Conservation (phyloP, 35 echinoderm and acorn worm species). For the Nesometra sesokonis region DNA sequence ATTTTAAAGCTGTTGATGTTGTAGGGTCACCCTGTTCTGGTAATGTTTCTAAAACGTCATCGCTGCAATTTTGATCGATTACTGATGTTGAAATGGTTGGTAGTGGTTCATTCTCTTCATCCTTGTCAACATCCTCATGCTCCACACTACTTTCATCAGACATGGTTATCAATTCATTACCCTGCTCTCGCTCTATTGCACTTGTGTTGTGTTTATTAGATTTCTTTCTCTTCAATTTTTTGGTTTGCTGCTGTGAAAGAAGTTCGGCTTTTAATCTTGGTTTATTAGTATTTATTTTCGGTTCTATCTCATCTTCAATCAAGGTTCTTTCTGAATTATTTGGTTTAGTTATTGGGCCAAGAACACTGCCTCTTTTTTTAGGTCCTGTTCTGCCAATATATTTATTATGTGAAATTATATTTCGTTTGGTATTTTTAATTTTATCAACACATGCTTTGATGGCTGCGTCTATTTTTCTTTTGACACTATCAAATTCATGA, state of each 20-base stretch:
- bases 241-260: background rate
- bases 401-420: background rate
- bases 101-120: background rate
- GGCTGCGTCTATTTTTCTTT: background rate
- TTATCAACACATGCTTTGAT: background rate
- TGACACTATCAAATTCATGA: background rate
- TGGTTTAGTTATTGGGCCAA: background rate
- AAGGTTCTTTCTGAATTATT: background rate
- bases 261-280: background rate
- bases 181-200: background rate
- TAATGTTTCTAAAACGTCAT: background rate
- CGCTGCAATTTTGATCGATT: background rate
- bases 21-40: background rate
- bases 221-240: background rate
- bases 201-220: background rate
- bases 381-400: background rate
- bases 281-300: background rate
- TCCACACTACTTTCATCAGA: background rate
- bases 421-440: background rate
- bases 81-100: background rate
- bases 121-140: background rate
- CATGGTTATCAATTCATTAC: background rate
- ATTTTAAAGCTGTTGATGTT: background rate
- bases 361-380: background rate
- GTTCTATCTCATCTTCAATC: background rate